Evolutionary conservation across 2,113 vertebrate species (phyloP).

Genomic region (Solenodon paradoxus): DNA sequence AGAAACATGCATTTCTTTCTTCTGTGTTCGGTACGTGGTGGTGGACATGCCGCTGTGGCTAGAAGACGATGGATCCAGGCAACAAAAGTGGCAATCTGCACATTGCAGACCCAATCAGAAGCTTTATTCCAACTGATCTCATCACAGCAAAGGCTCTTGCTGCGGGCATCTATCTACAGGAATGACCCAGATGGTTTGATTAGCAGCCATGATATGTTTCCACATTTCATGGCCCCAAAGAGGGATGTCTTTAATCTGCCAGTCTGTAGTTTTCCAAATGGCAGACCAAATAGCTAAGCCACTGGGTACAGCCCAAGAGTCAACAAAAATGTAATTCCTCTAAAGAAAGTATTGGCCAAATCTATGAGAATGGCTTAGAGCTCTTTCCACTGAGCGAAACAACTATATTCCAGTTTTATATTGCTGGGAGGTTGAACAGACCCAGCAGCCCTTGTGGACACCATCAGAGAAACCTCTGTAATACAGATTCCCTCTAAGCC

Average conservation of each 20-base stretch:
- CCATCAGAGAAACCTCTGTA: not conserved
- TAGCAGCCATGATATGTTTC: slow-evolving; percentile 7
- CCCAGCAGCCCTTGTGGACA: not conserved
- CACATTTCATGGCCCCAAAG: slow-evolving; percentile 29
- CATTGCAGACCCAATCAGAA: not conserved
- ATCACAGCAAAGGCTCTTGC: not conserved
- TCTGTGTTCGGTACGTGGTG: not conserved
- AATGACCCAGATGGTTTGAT: slow-evolving; percentile 57
- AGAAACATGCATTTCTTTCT: not conserved
- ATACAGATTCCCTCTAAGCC: not conserved
- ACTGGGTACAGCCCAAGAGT: not conserved
- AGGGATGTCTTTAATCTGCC: slow-evolving; percentile 28
- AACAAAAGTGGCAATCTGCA: not conserved
- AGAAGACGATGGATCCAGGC: not conserved
- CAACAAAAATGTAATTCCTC: slow-evolving; percentile 26
- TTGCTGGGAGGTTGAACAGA: not conserved
- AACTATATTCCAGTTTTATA: not conserved
- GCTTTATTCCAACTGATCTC: not conserved
- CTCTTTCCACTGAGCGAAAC: not conserved
- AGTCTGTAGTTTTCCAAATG: slow-evolving; percentile 54
- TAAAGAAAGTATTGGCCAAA: not conserved
- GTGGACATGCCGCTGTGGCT: not conserved
- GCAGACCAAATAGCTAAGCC: slow-evolving; percentile 28
- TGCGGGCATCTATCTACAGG: not conserved
- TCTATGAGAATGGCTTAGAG: not conserved